Conservation (phyloP, 1,140 invertebrate species). For the Saccostrea glomerata region DNA sequence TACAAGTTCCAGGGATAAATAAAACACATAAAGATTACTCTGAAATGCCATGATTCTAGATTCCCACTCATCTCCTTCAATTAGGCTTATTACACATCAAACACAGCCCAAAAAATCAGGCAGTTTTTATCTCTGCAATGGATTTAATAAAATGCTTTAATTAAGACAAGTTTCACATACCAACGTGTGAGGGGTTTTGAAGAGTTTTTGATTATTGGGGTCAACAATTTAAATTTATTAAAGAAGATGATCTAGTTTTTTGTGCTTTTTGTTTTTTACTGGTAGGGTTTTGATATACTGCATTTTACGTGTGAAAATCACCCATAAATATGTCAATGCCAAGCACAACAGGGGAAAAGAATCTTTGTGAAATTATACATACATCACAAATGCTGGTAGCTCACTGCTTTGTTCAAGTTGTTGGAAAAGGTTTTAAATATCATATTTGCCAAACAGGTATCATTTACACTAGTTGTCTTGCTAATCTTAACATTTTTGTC, state of each 20-base stretch:
- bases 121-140: constrained; percentile 4
- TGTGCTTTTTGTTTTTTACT: not conserved
- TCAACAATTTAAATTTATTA: constrained; percentile 10
- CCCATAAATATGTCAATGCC: constrained; percentile 24
- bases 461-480: not conserved
- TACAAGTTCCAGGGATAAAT: not conserved
- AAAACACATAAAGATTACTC: constrained; percentile 26
- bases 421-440: not conserved
- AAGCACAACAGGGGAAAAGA: not conserved
- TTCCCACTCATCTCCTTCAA: constrained; percentile 23
- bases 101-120: not conserved
- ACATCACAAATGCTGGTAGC: not conserved
- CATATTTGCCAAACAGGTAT: not conserved
- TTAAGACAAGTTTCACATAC: constrained; percentile 9
- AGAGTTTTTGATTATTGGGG: not conserved
- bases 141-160: constrained; percentile 35
- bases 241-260: not conserved
- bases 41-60: constrained; percentile 1
- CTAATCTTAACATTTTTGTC: too few relatives aligned
- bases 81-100: constrained; percentile 38
- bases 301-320: not conserved
- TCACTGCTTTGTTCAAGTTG: not conserved
- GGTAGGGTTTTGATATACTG: not conserved
- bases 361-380: not conserved
- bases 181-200: not conserved